Percentiles rank a stretch among this genome's conserved stretches.
phyloP scores from a whole-genome alignment of 1,140 invertebrate species.

The Philaenus spumarius region DNA sequence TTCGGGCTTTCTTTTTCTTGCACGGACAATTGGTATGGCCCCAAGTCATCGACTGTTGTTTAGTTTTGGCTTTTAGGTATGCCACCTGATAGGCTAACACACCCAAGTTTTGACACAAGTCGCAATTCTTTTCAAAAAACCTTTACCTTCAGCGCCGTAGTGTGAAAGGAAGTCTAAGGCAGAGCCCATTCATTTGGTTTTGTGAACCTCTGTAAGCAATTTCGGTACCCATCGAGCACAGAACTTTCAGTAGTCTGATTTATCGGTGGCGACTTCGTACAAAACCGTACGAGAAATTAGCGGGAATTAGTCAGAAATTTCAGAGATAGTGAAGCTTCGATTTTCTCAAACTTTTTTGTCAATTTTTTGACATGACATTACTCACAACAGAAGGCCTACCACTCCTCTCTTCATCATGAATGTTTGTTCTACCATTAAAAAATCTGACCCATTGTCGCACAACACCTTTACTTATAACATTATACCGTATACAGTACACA shows the following conservation, averaged over 20 bases:
- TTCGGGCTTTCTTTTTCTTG: constrained; percentile 45
- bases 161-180: neutral
- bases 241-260: constrained; percentile 4
- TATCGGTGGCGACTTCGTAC: neutral
- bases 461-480: no score
- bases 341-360: neutral
- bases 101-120: neutral
- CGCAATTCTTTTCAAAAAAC: constrained; percentile 25
- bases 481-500: neutral
- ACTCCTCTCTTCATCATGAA: neutral
- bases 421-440: neutral
- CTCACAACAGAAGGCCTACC: neutral
- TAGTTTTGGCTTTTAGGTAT: neutral
- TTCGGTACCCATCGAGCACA: constrained; percentile 9
- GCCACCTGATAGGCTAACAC: no score
- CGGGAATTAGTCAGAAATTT: neutral
- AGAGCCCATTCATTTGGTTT: neutral
- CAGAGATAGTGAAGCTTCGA: neutral
- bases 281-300: neutral
- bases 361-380: neutral
- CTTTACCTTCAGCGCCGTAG: neutral
- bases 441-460: neutral
- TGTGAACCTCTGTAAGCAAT: neutral
- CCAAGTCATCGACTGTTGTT: neutral
- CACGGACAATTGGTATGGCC: constrained; percentile 38